Base-by-base conservation (phyloP, 2,113 vertebrate genomes). In the Bos taurus region DNA sequence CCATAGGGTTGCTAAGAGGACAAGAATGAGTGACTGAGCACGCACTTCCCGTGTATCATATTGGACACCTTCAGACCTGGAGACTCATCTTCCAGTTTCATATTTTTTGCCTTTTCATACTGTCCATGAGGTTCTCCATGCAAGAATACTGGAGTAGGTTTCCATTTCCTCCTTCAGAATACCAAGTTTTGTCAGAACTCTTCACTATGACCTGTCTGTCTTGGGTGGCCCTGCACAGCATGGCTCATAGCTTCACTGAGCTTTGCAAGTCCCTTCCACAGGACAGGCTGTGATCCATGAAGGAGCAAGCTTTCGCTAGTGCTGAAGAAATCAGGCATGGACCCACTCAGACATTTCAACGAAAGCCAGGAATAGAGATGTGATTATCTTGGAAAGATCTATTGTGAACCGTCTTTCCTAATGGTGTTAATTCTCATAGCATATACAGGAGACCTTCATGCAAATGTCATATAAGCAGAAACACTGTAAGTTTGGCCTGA, bases 41-140 rank as follows among this genome's bases (percentile, higher is more conserved):
- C 0, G 0, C 19, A 21, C 19, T 74, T 74, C 1, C 19, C 0
- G 0, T 23, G 10, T 74, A 40, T 36, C 67, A 40, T 5, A 74
- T 2, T 71, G 67, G n/a, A 71, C 19, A 71, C n/a, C 10, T 12
- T 71, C 67, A 74, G 67, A 74, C 67, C n/a, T 6, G 19, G n/a
- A 40, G 67, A 12, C n/a, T 74, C 67, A 40, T 74, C 19, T 74
- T 74, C n/a, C n/a, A 40, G 67, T 40, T 36, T 74, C 19, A 0
- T 74, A 40, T 74, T 74, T 74, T 74, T 74, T 74, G n/a, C 19
- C n/a, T 36, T 74, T 74, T 40, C 17, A 40, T 74, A 74, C 8
- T 10, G 64, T 67, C 64, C n/a, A 67, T 67, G 33, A 16, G 16
- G 33, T n/a, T 67, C 33, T 67, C 33, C 64, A 74, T 36, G n/a